These are phyloP conservation scores for Bagarius yarrelli DNA, from an alignment of 2,113 vertebrate species.

Conservation along the genomic window DNA sequence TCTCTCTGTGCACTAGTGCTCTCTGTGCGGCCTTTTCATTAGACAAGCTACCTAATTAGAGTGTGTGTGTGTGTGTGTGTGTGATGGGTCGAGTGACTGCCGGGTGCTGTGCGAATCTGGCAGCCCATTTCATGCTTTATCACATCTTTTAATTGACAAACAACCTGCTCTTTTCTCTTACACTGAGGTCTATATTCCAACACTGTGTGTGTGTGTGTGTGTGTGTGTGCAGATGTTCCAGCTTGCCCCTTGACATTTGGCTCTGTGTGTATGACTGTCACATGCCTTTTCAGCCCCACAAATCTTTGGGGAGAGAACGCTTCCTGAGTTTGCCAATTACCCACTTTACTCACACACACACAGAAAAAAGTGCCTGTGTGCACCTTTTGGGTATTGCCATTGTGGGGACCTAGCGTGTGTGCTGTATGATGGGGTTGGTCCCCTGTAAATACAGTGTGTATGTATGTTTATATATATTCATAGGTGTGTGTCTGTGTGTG, in stretches of 20 bases:
- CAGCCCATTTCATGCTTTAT: slow-evolving; percentile 83
- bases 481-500: too few relatives aligned
- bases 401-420: too few relatives aligned
- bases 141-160: slow-evolving; percentile 84
- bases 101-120: slow-evolving; percentile 70
- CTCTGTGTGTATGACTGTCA: slow-evolving; percentile 52
- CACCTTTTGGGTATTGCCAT: background rate
- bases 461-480: too few relatives aligned
- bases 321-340: slow-evolving; percentile 53
- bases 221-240: slow-evolving; percentile 59
- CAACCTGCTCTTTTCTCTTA: slow-evolving; percentile 81
- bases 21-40: slow-evolving; percentile 75
- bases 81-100: slow-evolving; percentile 68
- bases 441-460: too few relatives aligned
- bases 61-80: slow-evolving; percentile 61
- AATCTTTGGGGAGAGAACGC: slow-evolving; percentile 47
- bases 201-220: slow-evolving; percentile 36
- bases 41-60: slow-evolving; percentile 78
- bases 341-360: slow-evolving; percentile 45
- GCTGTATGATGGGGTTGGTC: too few relatives aligned
- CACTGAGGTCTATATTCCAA: slow-evolving; percentile 77
- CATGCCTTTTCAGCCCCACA: slow-evolving; percentile 49
- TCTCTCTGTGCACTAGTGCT: slow-evolving; percentile 56
- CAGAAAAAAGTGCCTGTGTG: slow-evolving; percentile 2
- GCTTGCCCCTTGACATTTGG: slow-evolving; percentile 44